Evolutionary conservation across 2,888 invertebrate species (phyloP).

Genomic region (Hyposoter didymator): DNA sequence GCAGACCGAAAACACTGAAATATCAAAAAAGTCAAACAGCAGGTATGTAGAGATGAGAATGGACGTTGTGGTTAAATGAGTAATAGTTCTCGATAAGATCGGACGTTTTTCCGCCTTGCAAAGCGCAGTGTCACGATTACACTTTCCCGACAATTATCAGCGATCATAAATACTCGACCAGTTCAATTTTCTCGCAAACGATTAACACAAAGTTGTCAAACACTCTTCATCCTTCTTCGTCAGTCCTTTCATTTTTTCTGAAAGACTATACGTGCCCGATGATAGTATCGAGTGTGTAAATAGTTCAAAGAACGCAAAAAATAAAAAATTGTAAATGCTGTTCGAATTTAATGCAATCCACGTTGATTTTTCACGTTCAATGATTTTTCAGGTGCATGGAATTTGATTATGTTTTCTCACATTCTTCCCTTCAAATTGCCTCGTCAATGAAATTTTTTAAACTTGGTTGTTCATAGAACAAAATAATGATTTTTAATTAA

Average conservation of each 20-base stretch:
- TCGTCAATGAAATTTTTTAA: not conserved
- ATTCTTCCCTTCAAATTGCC: too few relatives aligned
- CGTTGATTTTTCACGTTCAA: too few relatives aligned
- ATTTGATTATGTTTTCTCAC: too few relatives aligned
- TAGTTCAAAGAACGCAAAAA: not conserved
- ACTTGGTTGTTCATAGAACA: not conserved
- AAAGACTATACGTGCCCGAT: not conserved
- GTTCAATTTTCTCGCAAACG: not conserved
- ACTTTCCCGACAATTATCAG: not conserved
- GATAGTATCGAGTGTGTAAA: not conserved
- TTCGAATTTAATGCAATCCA: not conserved
- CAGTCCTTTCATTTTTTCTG: not conserved
- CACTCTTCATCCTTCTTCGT: not conserved
- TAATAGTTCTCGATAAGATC: constrained; percentile 5
- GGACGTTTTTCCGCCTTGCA: not conserved
- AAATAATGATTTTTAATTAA: not conserved
- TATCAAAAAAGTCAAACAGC: not conserved
- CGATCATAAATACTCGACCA: not conserved
- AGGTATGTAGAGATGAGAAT: not conserved
- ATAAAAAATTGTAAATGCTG: not conserved
- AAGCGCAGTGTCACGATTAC: constrained; percentile 1
- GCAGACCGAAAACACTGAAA: not conserved
- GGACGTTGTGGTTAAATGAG: not conserved
- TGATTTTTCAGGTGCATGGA: too few relatives aligned
- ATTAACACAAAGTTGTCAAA: not conserved